phyloP scores from a whole-genome alignment of 2,888 invertebrate species.

The Eristalinus aeneus region DNA sequence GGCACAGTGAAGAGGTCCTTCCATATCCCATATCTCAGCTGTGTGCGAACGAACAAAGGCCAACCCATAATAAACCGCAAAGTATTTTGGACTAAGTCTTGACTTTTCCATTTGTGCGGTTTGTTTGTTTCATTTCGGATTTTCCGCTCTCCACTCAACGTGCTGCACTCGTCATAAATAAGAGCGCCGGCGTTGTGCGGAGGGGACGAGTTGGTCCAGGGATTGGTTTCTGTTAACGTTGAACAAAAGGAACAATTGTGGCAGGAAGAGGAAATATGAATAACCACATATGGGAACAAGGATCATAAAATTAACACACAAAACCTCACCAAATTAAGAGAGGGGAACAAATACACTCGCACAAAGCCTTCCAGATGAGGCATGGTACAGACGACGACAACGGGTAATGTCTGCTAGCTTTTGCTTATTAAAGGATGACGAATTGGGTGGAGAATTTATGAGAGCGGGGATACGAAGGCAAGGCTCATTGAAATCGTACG shows the following conservation, averaged over 20 bases:
- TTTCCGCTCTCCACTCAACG: conserved; percentile 39
- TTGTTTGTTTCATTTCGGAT: conserved; percentile 61
- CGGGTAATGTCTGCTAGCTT: background rate
- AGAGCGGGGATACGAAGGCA: background rate
- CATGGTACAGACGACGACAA: background rate
- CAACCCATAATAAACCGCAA: conserved; percentile 67
- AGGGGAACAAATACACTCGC: conserved; percentile 24
- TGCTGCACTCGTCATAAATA: conserved; percentile 59
- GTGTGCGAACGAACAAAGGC: conserved; percentile 50
- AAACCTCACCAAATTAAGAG: conserved; percentile 64
- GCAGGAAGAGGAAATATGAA: conserved; percentile 52
- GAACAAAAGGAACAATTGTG: conserved; percentile 50
- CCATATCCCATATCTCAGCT: background rate
- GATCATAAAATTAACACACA: conserved; percentile 70
- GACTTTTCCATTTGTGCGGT: conserved; percentile 69
- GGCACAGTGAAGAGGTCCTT: background rate
- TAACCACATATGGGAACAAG: conserved; percentile 64
- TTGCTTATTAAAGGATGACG: conserved; percentile 12
- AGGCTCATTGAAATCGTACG: background rate
- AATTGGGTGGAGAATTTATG: conserved; percentile 21
- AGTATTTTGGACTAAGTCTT: conserved; percentile 69
- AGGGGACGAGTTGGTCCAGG: background rate
- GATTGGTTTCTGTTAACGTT: background rate
- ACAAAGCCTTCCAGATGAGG: background rate
- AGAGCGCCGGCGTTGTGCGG: background rate